These are phyloP conservation scores for Morpho deidamia DNA, from an alignment of 2,888 invertebrate genomes.

Conservation along the genomic window DNA sequence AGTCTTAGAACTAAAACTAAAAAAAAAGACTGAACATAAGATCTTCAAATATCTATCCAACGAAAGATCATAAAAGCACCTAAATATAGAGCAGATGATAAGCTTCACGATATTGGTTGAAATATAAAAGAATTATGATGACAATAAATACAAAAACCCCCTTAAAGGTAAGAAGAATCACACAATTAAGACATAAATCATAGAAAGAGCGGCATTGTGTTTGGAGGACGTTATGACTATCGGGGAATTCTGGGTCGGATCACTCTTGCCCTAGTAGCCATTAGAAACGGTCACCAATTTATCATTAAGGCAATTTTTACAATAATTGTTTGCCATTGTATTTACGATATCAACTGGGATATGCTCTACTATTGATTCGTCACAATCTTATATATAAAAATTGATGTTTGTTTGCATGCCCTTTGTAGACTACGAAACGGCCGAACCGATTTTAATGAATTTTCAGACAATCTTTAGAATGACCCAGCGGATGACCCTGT, in stretches of 20 bases:
- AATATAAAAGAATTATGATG: slow-evolving; percentile 54
- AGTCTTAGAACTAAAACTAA: too few species aligned
- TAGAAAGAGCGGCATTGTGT: slow-evolving; percentile 61
- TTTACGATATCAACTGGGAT: slow-evolving; percentile 27
- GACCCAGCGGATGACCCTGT: too few species aligned
- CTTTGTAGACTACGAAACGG: too few species aligned
- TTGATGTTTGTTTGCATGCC: too few species aligned
- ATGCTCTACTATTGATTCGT: slow-evolving; percentile 44
- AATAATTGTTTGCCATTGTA: slow-evolving; percentile 70
- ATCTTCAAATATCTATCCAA: too few species aligned
- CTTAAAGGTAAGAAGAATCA: slow-evolving; percentile 51
- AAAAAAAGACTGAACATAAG: too few species aligned
- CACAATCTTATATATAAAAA: background rate
- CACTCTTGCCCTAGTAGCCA: slow-evolving; percentile 64
- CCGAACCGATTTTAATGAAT: too few species aligned
- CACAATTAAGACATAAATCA: slow-evolving; percentile 76
- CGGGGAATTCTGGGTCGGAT: slow-evolving; percentile 55
- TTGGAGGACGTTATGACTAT: slow-evolving; percentile 72
- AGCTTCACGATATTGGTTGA: slow-evolving; percentile 28
- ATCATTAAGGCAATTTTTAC: slow-evolving; percentile 78
- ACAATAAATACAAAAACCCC: slow-evolving; percentile 49
- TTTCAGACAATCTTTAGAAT: too few species aligned
- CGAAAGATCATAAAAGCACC: too few species aligned
- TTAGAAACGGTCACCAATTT: slow-evolving; percentile 76
- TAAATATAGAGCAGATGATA: slow-evolving; percentile 13